Percentiles rank a stretch among this genome's conserved stretches.
Evolutionary conservation across 2,797 vertebrate genomes (phyloP).

Genomic region (Aratinga solstitialis): DNA sequence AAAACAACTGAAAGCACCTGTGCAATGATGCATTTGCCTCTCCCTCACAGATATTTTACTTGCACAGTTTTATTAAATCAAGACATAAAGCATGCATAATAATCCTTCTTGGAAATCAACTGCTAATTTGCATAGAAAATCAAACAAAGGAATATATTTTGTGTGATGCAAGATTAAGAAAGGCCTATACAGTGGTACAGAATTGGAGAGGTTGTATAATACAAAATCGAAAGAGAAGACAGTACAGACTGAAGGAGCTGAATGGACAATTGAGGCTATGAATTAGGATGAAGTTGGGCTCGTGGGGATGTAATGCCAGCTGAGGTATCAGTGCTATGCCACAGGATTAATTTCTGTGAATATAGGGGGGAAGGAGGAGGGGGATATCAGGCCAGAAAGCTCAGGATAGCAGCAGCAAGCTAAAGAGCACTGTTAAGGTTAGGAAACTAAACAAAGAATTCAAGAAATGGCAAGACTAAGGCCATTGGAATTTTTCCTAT

Average conservation of each 20-base stretch:
- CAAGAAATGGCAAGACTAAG: background rate
- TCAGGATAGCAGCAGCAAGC: background rate
- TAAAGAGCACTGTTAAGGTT: background rate
- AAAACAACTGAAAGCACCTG: constrained; percentile 2
- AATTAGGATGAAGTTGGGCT: background rate
- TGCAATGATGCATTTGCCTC: background rate
- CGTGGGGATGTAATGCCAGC: background rate
- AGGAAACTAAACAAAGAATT: background rate
- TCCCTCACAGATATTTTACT: background rate
- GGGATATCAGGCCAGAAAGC: background rate
- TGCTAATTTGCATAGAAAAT: background rate
- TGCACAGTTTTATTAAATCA: background rate
- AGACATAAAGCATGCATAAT: background rate
- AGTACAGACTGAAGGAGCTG: background rate
- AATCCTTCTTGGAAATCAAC: background rate
- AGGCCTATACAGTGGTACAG: background rate
- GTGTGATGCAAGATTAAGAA: background rate
- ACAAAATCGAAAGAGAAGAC: background rate
- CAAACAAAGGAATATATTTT: background rate
- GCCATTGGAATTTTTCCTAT: background rate
- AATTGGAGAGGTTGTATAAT: background rate
- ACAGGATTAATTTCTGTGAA: background rate
- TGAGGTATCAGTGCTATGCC: background rate
- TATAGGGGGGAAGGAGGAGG: fast-evolving
- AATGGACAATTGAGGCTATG: background rate